Conservation (phyloP, 1,140 invertebrate species). For the Patella vulgata region DNA sequence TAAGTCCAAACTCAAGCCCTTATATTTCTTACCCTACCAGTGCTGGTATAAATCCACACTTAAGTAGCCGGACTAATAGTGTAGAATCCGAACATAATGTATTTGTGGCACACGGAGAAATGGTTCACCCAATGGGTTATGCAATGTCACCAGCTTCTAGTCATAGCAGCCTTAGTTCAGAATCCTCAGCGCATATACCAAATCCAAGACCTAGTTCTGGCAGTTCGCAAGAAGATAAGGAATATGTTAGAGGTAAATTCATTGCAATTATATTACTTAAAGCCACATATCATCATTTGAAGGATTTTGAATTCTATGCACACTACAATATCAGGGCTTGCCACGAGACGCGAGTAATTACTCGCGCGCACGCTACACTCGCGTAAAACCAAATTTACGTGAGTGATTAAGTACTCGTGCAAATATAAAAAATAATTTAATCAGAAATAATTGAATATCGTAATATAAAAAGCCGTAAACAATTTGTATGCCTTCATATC, state of each 20-base stretch:
- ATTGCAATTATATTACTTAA: background rate
- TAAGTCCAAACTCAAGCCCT: too few relatives aligned
- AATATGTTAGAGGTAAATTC: conserved; percentile 43
- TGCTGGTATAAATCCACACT: conserved; percentile 13
- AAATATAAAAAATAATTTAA: too few relatives aligned
- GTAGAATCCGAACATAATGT: conserved; percentile 38
- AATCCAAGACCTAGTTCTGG: conserved; percentile 31
- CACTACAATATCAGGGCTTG: background rate
- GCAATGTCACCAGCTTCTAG: conserved; percentile 39
- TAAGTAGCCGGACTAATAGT: conserved; percentile 34
- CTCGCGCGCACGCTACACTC: too few relatives aligned
- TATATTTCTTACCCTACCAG: too few relatives aligned
- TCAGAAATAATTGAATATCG: too few relatives aligned
- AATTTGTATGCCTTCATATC: too few relatives aligned
- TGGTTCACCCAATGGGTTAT: background rate
- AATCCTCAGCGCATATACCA: conserved; percentile 30
- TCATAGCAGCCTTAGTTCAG: conserved; percentile 45
- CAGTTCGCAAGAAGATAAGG: conserved; percentile 46
- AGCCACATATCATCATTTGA: too few relatives aligned
- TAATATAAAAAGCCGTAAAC: too few relatives aligned
- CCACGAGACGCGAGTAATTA: too few relatives aligned
- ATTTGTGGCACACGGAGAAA: background rate
- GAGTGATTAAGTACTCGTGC: too few relatives aligned
- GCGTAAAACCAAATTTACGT: too few relatives aligned
- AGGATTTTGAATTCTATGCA: background rate